phyloP scores from a whole-genome alignment of 1,140 invertebrate genomes.

The Drosophila bipectinata region DNA sequence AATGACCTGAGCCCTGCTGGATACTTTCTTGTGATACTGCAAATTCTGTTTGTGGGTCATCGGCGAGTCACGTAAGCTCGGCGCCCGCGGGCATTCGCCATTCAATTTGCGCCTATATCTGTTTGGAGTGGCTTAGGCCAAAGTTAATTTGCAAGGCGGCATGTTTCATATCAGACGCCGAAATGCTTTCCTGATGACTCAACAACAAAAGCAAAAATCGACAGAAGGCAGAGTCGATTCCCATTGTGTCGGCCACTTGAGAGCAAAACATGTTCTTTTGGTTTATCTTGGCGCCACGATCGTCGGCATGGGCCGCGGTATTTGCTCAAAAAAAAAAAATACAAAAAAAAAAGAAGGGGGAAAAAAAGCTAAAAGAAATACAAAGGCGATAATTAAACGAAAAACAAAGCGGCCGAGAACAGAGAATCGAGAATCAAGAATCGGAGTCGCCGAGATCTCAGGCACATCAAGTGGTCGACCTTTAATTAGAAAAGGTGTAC shows the following conservation, averaged over 20 bases:
- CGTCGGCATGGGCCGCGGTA: slow-evolving; percentile 67
- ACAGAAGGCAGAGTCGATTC: slow-evolving; percentile 28
- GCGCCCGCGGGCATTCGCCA: slow-evolving; percentile 20
- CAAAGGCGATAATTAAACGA: slow-evolving; percentile 80
- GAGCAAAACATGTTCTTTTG: slow-evolving; percentile 80
- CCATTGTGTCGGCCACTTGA: slow-evolving; percentile 69
- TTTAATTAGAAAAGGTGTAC: slow-evolving; percentile 77
- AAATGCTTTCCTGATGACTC: slow-evolving; percentile 79
- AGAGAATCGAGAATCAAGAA: slow-evolving; percentile 26
- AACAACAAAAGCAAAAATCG: slow-evolving; percentile 58
- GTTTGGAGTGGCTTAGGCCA: slow-evolving; percentile 73
- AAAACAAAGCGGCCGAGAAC: slow-evolving; percentile 77
- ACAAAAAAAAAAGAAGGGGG: slow-evolving; percentile 3
- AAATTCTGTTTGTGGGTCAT: slow-evolving; percentile 37
- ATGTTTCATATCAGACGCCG: slow-evolving; percentile 74
- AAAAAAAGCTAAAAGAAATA: slow-evolving; percentile 37
- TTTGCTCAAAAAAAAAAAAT: slow-evolving; percentile 65
- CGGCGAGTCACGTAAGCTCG: slow-evolving; percentile 29
- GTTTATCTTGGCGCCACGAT: slow-evolving; percentile 82
- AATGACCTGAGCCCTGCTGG: neutral
- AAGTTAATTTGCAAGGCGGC: slow-evolving; percentile 80
- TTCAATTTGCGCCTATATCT: slow-evolving; percentile 50
- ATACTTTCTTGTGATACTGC: neutral
- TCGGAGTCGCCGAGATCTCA: slow-evolving; percentile 30
- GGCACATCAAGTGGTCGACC: slow-evolving; percentile 66